Evolutionary conservation across 2,797 vertebrate species (phyloP).

Genomic region (Onychomys arenicola): DNA sequence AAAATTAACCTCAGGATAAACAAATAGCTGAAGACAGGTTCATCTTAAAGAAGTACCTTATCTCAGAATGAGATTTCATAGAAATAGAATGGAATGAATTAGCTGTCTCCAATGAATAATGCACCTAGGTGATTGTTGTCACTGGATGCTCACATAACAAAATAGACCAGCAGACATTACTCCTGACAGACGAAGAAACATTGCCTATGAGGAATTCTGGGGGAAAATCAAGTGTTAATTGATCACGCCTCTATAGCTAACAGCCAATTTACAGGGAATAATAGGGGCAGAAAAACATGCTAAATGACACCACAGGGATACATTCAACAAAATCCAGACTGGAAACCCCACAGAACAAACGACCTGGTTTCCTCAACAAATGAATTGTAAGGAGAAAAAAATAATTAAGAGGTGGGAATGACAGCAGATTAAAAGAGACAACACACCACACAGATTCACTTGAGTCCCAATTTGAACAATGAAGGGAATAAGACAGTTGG

Average conservation of each 20-base stretch:
- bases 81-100: conserved; percentile 6
- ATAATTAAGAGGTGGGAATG: not conserved
- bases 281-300: conserved; percentile 64
- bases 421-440: conserved; percentile 53
- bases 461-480: conserved; percentile 30
- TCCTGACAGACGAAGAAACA: conserved; percentile 24
- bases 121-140: not conserved
- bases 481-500: not conserved
- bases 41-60: conserved; percentile 30
- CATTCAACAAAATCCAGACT: conserved; percentile 66
- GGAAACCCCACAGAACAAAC: conserved; percentile 64
- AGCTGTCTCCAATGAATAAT: conserved; percentile 6
- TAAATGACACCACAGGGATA: conserved; percentile 75
- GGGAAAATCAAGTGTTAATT: conserved; percentile 60
- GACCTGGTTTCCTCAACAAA: conserved; percentile 55
- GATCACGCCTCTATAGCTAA: conserved; percentile 62
- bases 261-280: conserved; percentile 77
- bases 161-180: conserved; percentile 31
- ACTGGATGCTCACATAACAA: not conserved
- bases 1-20: not conserved
- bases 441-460: not conserved
- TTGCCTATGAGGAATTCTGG: conserved; percentile 21
- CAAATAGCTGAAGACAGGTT: not conserved
- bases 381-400: conserved; percentile 27
- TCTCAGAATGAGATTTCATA: conserved; percentile 17